phyloP scores from a whole-genome alignment of 2,113 vertebrate species.

The Kobus ellipsiprymnus region DNA sequence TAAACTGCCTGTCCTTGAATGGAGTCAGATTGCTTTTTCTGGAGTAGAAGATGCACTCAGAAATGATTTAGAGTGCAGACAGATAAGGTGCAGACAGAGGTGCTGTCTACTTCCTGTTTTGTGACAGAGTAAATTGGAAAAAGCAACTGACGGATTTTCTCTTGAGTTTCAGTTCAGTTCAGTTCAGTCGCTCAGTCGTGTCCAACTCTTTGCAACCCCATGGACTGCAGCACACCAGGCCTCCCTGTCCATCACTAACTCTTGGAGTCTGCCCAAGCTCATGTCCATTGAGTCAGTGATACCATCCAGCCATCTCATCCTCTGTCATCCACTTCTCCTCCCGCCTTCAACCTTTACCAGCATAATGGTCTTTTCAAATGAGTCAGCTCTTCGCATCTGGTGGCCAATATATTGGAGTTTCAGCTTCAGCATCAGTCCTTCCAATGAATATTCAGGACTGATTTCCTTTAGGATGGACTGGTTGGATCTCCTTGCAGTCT shows the following conservation, averaged over 20 bases:
- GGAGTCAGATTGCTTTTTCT: conserved; percentile 37
- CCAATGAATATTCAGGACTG: background rate
- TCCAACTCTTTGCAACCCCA: background rate
- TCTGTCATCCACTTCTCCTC: background rate
- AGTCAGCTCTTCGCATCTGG: background rate
- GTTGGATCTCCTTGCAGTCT: background rate
- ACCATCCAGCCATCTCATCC: background rate
- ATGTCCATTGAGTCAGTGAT: too few relatives aligned
- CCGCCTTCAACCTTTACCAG: background rate
- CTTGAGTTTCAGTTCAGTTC: background rate
- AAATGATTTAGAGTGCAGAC: background rate
- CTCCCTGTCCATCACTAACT: background rate
- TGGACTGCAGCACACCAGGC: background rate
- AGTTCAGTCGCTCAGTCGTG: background rate
- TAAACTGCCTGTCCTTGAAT: conserved; percentile 12
- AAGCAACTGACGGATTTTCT: background rate
- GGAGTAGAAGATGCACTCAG: background rate
- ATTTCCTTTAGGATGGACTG: background rate
- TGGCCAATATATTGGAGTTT: background rate
- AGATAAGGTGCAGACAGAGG: background rate
- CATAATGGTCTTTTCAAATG: background rate
- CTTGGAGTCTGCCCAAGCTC: background rate
- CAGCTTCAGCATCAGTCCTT: background rate
- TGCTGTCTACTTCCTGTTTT: background rate
- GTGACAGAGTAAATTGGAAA: background rate